Conservation (phyloP, 1,140 invertebrate genomes). For the Armadillidium nasatum region DNA sequence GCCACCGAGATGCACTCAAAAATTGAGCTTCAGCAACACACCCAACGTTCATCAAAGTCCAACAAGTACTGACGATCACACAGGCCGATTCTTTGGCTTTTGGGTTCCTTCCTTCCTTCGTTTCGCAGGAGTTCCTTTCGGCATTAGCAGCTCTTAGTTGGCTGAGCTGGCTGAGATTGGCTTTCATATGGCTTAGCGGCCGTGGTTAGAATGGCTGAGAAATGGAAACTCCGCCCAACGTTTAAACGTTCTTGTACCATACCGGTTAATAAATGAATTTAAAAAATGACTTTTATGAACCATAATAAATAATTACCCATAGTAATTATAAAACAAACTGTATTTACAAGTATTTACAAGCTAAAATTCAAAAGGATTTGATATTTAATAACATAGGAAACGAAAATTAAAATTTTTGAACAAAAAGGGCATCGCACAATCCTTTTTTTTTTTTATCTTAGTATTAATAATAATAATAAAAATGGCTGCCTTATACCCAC, state of each 20-base stretch:
- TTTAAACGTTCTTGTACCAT: background rate
- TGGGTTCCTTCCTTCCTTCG: constrained; percentile 4
- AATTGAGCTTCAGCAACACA: background rate
- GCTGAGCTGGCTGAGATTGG: background rate
- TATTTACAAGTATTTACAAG: too few relatives aligned
- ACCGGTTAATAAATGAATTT: background rate
- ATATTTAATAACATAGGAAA: too few relatives aligned
- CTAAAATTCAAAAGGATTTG: too few relatives aligned
- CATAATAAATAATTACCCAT: too few relatives aligned
- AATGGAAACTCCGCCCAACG: background rate
- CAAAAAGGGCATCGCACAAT: too few relatives aligned
- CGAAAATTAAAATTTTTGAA: too few relatives aligned
- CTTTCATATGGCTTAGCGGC: background rate
- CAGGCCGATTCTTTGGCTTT: constrained; percentile 4
- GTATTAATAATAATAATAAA: too few relatives aligned
- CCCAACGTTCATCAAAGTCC: background rate
- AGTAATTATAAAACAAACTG: too few relatives aligned
- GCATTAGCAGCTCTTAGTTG: background rate
- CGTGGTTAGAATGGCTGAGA: background rate
- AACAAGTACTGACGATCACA: constrained; percentile 7
- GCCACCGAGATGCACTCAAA: background rate
- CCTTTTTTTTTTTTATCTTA: too few relatives aligned
- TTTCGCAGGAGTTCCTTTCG: constrained; percentile 7
- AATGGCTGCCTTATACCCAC: too few relatives aligned
- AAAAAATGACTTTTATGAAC: too few relatives aligned